A percentile compares a stretch with the other conserved stretches of the same genome.
Evolutionary conservation across 1,140 invertebrate species (phyloP).

Genomic region (Drosophila bifasciata): DNA sequence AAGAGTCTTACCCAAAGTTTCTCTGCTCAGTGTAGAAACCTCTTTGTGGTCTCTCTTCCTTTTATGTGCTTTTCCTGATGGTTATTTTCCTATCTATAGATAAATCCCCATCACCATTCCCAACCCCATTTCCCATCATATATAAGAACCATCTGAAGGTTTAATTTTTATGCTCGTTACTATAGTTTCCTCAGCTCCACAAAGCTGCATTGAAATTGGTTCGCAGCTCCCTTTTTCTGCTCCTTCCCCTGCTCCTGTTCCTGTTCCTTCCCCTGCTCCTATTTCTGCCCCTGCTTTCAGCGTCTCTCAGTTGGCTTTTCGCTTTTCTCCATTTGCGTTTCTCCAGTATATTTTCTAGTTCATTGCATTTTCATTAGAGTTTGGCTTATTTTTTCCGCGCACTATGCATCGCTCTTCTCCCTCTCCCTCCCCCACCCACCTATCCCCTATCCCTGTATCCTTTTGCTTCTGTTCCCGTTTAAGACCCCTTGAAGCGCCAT

Average conservation of each 20-base stretch:
- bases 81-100: no score
- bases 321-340: conserved; percentile 60
- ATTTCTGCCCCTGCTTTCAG: conserved; percentile 30
- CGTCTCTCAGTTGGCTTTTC: conserved; percentile 39
- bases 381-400: conserved; percentile 23
- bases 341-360: conserved; percentile 60
- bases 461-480: background rate
- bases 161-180: conserved; percentile 9
- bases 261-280: background rate
- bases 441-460: no score
- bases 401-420: background rate
- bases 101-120: no score
- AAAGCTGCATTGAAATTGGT: conserved; percentile 37
- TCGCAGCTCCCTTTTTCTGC: background rate
- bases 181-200: no score
- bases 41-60: no score
- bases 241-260: background rate
- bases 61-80: no score
- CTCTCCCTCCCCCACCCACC: background rate
- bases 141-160: no score
- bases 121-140: no score
- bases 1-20: no score
- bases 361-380: conserved; percentile 66
- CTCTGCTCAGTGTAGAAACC: no score
- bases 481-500: conserved; percentile 30